These are phyloP conservation scores for Caerostris extrusa DNA, from an alignment of 1,140 invertebrate genomes.

Conservation along the genomic window DNA sequence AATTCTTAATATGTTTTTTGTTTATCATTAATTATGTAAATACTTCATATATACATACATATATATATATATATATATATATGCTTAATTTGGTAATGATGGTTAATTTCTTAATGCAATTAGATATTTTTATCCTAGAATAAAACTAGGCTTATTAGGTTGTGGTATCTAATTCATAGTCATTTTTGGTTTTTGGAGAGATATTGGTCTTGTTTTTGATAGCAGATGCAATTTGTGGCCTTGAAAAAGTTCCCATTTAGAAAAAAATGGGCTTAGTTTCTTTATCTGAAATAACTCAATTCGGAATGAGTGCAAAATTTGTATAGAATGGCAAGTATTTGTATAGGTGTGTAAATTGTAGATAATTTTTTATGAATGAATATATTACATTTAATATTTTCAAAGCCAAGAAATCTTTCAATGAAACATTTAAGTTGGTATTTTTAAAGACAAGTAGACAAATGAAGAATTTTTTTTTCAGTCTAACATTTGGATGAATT, in stretches of 20 bases:
- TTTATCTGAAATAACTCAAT: slow-evolving; percentile 32
- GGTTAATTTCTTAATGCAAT: background rate
- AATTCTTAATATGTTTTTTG: no score
- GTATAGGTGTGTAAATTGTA: slow-evolving; percentile 68
- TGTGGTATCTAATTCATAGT: background rate
- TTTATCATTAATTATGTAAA: no score
- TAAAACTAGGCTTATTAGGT: background rate
- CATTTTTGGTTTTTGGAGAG: background rate
- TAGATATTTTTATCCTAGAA: background rate
- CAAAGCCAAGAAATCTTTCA: no score
- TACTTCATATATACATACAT: no score
- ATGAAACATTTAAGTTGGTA: no score
- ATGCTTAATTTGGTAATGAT: no score
- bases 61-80: no score
- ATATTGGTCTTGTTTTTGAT: background rate
- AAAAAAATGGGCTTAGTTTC: slow-evolving; percentile 32
- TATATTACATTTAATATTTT: background rate
- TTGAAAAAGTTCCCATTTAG: slow-evolving; percentile 18
- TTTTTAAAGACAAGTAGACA: no score
- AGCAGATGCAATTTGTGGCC: slow-evolving; percentile 54
- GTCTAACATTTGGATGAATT: no score
- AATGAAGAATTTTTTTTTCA: no score
- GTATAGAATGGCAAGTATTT: slow-evolving; percentile 52
- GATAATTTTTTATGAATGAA: slow-evolving; percentile 35
- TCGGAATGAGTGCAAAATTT: background rate